Evolutionary conservation across 1,140 invertebrate species (phyloP).

Genomic region (Aphelinus atriplicis): DNA sequence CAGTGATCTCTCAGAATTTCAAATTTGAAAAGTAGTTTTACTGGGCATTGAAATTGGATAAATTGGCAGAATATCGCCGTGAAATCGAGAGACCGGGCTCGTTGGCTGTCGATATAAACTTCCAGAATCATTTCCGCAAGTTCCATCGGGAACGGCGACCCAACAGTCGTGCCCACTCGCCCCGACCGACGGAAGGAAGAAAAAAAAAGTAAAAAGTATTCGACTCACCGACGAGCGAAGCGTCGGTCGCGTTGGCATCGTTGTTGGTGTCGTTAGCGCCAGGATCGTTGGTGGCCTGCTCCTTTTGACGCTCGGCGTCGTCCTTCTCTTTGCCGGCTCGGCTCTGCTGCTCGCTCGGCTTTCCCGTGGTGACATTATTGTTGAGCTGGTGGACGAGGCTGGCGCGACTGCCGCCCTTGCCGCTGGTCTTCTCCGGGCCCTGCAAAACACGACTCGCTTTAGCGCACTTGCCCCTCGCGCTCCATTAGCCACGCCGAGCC

Average conservation of each 20-base stretch:
- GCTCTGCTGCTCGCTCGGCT: not conserved
- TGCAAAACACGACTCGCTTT: not conserved
- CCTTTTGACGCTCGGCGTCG: constrained; percentile 1
- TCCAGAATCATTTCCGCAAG: no score
- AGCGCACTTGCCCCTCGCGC: not conserved
- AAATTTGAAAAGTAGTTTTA: no score
- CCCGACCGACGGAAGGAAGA: not conserved
- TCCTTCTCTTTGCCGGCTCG: not conserved
- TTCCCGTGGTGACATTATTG: not conserved
- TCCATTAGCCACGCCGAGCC: no score
- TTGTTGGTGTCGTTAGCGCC: not conserved
- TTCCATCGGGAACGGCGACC: no score
- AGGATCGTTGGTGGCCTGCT: not conserved
- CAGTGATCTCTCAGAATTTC: no score
- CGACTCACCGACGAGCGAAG: constrained; percentile 6
- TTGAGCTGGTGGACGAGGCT: not conserved
- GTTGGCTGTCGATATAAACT: no score
- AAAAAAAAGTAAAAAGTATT: not conserved
- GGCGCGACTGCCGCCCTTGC: not conserved
- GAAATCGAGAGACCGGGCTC: no score
- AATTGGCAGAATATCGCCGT: no score
- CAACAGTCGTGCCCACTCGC: no score
- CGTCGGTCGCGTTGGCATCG: not conserved
- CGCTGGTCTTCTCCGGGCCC: constrained; percentile 4
- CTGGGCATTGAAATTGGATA: no score